phyloP scores from a whole-genome alignment of 1,140 invertebrate genomes.

The Elymnias hypermnestra region DNA sequence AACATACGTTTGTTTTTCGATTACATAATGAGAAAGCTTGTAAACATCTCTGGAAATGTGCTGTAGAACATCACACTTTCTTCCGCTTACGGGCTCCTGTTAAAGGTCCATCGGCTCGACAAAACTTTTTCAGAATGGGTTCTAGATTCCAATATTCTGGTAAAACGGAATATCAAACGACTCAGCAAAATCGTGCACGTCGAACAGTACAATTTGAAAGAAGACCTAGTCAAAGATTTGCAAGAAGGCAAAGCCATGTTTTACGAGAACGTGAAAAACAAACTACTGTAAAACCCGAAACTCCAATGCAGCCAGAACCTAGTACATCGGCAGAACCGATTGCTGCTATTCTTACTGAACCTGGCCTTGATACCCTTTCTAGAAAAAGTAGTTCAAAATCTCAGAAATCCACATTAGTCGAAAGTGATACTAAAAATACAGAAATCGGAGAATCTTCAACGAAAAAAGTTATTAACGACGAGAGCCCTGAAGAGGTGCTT shows the following conservation, averaged over 20 bases:
- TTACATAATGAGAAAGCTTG: conserved; percentile 97
- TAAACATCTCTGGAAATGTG: conserved; percentile 99
- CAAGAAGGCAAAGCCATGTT: conserved; percentile 90
- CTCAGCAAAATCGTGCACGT: conserved; percentile 89
- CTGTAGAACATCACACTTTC: conserved; percentile 99
- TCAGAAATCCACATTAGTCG: conserved; percentile 64
- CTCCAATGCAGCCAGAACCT: conserved; percentile 44
- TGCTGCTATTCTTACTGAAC: conserved; percentile 45
- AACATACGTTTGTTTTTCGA: conserved; percentile 94
- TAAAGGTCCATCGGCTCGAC: conserved; percentile 90
- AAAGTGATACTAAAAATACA: conserved; percentile 59
- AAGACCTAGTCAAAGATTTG: conserved; percentile 96
- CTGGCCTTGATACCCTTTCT: conserved; percentile 56
- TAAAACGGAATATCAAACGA: conserved; percentile 97
- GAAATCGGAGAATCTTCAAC: conserved; percentile 47
- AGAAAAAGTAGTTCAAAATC: conserved; percentile 72
- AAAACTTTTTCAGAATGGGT: conserved; percentile 98
- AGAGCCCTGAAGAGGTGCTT: conserved; percentile 44
- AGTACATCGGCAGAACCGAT: conserved; percentile 45
- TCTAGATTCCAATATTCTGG: conserved; percentile 96
- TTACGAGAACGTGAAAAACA: conserved; percentile 84
- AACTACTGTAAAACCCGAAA: conserved; percentile 58
- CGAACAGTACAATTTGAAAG: conserved; percentile 96
- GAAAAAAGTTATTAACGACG: conserved; percentile 57
- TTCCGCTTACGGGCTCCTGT: conserved; percentile 94